These are phyloP conservation scores for Anoplopoma fimbria DNA, from an alignment of 2,113 vertebrate genomes.

Conservation along the genomic window DNA sequence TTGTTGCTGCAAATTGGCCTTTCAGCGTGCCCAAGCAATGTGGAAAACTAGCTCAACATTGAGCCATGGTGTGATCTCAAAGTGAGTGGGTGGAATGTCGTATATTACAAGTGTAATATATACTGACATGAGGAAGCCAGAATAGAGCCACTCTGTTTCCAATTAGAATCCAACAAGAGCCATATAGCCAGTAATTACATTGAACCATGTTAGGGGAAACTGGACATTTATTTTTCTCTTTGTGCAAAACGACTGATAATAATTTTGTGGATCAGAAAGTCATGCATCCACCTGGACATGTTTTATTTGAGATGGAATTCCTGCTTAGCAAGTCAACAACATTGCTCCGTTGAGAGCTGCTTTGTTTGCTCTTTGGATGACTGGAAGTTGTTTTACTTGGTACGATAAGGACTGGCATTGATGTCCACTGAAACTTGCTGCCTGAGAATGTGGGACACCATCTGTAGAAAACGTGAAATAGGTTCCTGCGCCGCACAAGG, in stretches of 20 bases:
- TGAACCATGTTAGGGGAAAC: not conserved
- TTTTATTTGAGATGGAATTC: constrained; percentile 18
- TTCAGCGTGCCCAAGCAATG: constrained; percentile 14
- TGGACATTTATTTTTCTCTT: not conserved
- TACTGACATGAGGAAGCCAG: constrained; percentile 55
- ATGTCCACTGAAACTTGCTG: constrained; percentile 30
- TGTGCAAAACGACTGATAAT: not conserved
- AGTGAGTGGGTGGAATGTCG: constrained; percentile 59
- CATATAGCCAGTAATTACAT: constrained; percentile 26
- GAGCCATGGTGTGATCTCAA: constrained; percentile 15
- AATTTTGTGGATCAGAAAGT: not conserved
- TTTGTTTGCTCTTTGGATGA: constrained; percentile 48
- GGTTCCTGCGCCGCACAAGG: not conserved
- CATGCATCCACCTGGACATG: constrained; percentile 10
- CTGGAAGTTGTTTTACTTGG: constrained; percentile 56
- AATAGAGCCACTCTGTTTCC: constrained; percentile 53
- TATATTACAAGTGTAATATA: constrained; percentile 58
- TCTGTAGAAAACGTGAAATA: constrained; percentile 53
- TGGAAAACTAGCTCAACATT: constrained; percentile 44
- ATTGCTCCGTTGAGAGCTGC: constrained; percentile 15
- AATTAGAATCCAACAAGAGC: constrained; percentile 53
- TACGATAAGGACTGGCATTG: constrained; percentile 50
- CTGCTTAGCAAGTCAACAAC: constrained; percentile 18
- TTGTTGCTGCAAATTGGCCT: constrained; percentile 53
- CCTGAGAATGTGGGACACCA: constrained; percentile 35